Evolutionary conservation across 64 coral and sea anemone genomes (phyloP).

Genomic region (Exaiptasia diaphana): DNA sequence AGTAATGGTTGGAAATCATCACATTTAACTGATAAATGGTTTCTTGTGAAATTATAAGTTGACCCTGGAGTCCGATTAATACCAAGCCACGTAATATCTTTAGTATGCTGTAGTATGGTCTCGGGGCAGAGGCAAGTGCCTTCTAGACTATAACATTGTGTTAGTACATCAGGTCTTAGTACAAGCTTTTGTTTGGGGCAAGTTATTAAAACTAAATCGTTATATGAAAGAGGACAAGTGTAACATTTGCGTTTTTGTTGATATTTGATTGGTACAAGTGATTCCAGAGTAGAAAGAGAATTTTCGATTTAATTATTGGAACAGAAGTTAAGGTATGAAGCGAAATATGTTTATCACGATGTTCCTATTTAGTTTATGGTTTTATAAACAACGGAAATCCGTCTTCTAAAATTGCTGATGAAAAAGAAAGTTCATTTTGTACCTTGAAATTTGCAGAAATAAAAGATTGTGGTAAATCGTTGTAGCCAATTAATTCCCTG

Average conservation of each 20-base stretch:
- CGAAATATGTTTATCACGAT: neutral
- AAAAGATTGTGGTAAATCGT: constrained; percentile 29
- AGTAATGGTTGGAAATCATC: neutral
- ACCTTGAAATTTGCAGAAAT: neutral
- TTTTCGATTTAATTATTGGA: neutral
- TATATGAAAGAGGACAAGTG: neutral
- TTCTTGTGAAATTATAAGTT: neutral
- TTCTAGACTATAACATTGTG: neutral
- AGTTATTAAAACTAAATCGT: neutral
- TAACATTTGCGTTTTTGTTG: neutral
- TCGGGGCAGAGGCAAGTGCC: neutral
- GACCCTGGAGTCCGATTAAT: neutral
- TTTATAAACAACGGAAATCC: neutral
- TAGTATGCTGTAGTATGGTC: neutral
- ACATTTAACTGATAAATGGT: neutral
- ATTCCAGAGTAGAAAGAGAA: neutral
- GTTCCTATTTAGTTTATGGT: neutral
- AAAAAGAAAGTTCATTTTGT: neutral
- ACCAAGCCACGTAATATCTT: neutral
- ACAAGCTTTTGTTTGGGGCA: neutral
- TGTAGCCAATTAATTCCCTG: constrained; percentile 1
- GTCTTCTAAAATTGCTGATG: neutral
- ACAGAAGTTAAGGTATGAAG: neutral
- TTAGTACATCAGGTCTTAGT: neutral
- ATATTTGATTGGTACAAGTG: neutral